A percentile compares a stretch with the other conserved stretches of the same genome.
These are phyloP conservation scores for Zoanthus solanderi DNA, from an alignment of 92 coral and sea anemone genomes.

Conservation along the genomic window DNA sequence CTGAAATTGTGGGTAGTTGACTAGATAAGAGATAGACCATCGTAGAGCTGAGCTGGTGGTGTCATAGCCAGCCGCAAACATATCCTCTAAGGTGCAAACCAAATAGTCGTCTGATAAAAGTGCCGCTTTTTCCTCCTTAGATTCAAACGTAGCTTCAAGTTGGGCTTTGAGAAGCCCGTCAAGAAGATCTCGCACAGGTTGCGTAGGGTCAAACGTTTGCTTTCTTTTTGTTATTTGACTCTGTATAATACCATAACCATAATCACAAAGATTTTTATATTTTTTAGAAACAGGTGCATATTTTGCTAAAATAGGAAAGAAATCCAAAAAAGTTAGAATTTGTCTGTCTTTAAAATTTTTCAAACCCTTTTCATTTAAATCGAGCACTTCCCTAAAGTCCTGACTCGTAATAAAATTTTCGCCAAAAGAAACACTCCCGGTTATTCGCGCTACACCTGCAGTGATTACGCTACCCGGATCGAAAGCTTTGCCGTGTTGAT, in stretches of 20 bases:
- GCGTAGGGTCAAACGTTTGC: slow-evolving; percentile 15
- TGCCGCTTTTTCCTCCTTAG: background rate
- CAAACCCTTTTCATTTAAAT: slow-evolving; percentile 19
- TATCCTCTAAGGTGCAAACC: slow-evolving; percentile 40
- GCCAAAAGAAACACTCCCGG: slow-evolving; percentile 39
- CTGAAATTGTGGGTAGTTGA: slow-evolving; percentile 37
- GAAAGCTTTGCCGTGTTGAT: slow-evolving; percentile 18
- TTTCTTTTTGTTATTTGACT: background rate
- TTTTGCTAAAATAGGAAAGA: slow-evolving; percentile 28
- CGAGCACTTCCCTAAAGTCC: slow-evolving; percentile 15
- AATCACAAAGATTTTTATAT: slow-evolving; percentile 7
- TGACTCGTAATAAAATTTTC: slow-evolving; percentile 9
- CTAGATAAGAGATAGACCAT: slow-evolving; percentile 26
- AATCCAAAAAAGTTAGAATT: slow-evolving; percentile 20
- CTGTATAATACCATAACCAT: slow-evolving; percentile 30
- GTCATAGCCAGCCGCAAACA: slow-evolving; percentile 56
- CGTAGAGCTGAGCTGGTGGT: slow-evolving; percentile 29
- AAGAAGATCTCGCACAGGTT: slow-evolving; percentile 16
- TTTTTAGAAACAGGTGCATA: slow-evolving; percentile 18
- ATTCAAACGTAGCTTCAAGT: slow-evolving; percentile 30
- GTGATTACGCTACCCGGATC: slow-evolving; percentile 27
- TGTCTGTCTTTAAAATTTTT: slow-evolving; percentile 34
- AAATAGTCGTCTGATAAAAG: slow-evolving; percentile 36
- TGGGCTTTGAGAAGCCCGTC: slow-evolving; percentile 33
- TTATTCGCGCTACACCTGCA: slow-evolving; percentile 27